These are phyloP conservation scores for Drosophila orosa DNA, from an alignment of 1,140 invertebrate species.

Conservation along the genomic window DNA sequence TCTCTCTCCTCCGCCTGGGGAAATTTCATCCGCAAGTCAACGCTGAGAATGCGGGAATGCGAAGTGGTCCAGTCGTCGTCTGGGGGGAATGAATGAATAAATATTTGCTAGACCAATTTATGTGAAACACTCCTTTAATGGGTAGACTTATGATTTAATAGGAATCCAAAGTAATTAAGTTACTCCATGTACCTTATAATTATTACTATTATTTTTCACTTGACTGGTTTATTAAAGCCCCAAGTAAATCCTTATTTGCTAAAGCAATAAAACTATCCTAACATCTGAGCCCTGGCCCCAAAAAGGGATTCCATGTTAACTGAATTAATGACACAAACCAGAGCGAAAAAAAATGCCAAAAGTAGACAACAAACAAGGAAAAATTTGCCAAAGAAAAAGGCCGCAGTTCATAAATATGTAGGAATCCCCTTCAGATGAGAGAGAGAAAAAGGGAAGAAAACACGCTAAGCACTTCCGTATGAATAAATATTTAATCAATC, in stretches of 20 bases:
- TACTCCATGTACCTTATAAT: background rate
- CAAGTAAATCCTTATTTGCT: slow-evolving; percentile 1
- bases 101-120: slow-evolving; percentile 23
- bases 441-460: slow-evolving; percentile 35
- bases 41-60: slow-evolving; percentile 5
- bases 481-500: slow-evolving; percentile 82
- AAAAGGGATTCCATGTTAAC: slow-evolving; percentile 46
- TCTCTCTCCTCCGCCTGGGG: background rate
- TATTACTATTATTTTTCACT: background rate
- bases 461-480: slow-evolving; percentile 69
- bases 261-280: background rate
- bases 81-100: slow-evolving; percentile 12
- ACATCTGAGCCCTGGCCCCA: slow-evolving; percentile 9
- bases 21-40: slow-evolving; percentile 15
- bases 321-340: slow-evolving; percentile 50
- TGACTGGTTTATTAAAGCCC: background rate
- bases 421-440: slow-evolving; percentile 1
- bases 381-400: background rate
- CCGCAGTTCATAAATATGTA: slow-evolving; percentile 56
- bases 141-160: background rate
- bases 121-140: background rate
- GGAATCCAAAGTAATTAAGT: background rate
- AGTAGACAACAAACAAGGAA: slow-evolving; percentile 25
- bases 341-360: slow-evolving; percentile 21
- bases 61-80: background rate